phyloP scores from a whole-genome alignment of 2,888 invertebrate species.

The Torymus auratus region DNA sequence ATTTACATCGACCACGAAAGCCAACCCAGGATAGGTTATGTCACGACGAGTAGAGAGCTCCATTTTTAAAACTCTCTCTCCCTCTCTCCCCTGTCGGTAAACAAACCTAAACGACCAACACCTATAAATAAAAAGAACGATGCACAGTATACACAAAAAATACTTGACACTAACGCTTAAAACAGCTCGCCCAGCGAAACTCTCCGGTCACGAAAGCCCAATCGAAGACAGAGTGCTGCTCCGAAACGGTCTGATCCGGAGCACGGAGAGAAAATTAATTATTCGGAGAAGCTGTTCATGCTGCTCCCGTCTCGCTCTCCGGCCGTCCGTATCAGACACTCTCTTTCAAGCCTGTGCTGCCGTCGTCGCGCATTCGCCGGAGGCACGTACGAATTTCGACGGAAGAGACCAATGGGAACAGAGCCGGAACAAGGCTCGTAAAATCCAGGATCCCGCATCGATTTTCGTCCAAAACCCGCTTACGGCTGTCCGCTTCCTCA shows the following conservation, averaged over 20 bases:
- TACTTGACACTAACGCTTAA: conserved; percentile 8
- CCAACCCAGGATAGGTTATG: conserved; percentile 29
- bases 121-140: neutral
- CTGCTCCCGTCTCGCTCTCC: too few species aligned
- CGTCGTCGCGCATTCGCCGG: conserved; percentile 19
- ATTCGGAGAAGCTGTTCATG: too few species aligned
- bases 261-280: too few species aligned
- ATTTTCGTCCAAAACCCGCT: neutral
- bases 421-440: neutral
- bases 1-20: neutral
- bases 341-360: neutral
- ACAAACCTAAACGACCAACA: conserved; percentile 5
- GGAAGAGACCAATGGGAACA: conserved; percentile 19
- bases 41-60: neutral
- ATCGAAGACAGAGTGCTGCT: too few species aligned
- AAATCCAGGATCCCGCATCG: neutral
- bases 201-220: neutral
- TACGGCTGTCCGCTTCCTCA: too few species aligned
- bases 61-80: conserved; percentile 36
- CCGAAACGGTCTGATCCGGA: too few species aligned
- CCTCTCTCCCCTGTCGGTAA: neutral
- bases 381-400: neutral
- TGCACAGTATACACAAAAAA: neutral
- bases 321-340: too few species aligned
- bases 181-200: neutral